phyloP scores from a whole-genome alignment of 2,797 vertebrate species.

The Podargus strigoides region DNA sequence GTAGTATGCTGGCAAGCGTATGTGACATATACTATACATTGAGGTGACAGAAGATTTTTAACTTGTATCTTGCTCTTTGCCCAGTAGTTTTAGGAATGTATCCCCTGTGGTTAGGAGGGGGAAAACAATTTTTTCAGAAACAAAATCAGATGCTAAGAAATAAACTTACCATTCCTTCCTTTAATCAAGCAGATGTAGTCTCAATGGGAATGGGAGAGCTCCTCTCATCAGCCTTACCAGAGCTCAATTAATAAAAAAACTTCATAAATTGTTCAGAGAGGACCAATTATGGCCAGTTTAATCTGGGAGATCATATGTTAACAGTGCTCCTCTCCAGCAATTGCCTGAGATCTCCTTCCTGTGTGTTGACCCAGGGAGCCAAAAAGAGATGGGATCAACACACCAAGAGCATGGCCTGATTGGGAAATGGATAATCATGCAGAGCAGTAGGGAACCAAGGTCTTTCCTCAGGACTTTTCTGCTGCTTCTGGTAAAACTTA shows the following conservation, averaged over 20 bases:
- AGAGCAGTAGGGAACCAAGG: not conserved
- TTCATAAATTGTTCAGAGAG: not conserved
- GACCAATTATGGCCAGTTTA: not conserved
- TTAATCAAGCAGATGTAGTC: not conserved
- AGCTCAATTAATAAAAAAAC: not conserved
- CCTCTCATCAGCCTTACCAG: not conserved
- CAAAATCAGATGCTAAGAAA: not conserved
- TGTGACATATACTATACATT: not conserved
- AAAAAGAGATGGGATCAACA: not conserved
- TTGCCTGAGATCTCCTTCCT: accelerated
- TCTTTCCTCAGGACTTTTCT: not conserved
- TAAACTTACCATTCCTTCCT: not conserved
- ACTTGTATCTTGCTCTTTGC: not conserved
- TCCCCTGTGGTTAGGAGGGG: not conserved
- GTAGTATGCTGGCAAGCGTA: not conserved
- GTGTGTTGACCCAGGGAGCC: not conserved
- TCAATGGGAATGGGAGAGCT: not conserved
- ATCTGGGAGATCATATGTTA: not conserved
- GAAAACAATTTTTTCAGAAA: not conserved
- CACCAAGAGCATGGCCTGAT: not conserved
- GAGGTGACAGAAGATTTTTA: not conserved
- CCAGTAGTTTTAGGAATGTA: not conserved
- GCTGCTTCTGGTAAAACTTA: not conserved
- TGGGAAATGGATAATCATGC: accelerated
- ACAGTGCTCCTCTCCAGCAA: not conserved